Conservation (phyloP, 2,797 vertebrate species). For the Nyctalus aviator region DNA sequence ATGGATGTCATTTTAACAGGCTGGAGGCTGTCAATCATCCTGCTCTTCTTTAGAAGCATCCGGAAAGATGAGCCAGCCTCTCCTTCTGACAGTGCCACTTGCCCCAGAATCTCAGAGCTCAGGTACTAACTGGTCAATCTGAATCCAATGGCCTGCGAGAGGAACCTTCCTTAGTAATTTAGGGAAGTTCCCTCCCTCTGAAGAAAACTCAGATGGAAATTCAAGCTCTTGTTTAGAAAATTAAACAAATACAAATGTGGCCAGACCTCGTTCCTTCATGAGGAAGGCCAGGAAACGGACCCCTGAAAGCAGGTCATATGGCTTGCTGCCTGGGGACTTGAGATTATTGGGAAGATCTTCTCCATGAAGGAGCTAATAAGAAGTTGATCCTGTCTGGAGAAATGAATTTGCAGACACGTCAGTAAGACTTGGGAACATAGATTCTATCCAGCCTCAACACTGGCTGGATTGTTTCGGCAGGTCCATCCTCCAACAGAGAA, state of each 20-base stretch:
- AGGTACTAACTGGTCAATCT: not conserved
- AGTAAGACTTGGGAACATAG: not conserved
- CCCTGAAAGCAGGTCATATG: not conserved
- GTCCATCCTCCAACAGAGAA: not conserved
- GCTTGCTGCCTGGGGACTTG: not conserved
- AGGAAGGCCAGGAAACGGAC: not conserved
- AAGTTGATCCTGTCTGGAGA: not conserved
- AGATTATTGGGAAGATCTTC: not conserved
- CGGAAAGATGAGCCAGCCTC: not conserved
- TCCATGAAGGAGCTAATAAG: not conserved
- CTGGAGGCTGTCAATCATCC: not conserved
- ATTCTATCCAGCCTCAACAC: not conserved
- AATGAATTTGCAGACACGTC: not conserved
- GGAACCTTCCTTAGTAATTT: not conserved
- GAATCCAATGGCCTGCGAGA: not conserved
- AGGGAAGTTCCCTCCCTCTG: conserved; percentile 8
- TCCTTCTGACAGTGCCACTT: not conserved
- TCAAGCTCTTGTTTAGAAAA: not conserved
- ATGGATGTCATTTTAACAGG: not conserved
- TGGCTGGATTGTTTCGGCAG: not conserved
- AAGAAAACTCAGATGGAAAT: conserved; percentile 20
- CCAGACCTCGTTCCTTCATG: not conserved
- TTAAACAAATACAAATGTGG: not conserved
- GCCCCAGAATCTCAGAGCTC: not conserved
- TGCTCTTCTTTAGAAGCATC: not conserved